phyloP scores from a whole-genome alignment of 2,888 invertebrate species.

The Aphidoletes aphidimyza region DNA sequence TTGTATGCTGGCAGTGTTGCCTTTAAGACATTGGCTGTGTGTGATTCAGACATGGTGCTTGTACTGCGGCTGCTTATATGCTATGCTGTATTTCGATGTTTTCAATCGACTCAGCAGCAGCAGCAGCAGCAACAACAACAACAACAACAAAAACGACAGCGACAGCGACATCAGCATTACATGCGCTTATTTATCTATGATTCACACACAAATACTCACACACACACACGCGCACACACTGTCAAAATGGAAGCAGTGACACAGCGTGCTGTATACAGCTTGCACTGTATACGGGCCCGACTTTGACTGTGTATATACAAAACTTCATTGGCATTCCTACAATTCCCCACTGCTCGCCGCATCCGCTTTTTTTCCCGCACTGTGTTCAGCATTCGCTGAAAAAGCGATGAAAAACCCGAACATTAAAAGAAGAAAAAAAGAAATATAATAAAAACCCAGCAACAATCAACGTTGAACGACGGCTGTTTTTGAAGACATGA shows the following conservation, averaged over 20 bases:
- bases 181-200: slow-evolving; percentile 46
- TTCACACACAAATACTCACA: neutral
- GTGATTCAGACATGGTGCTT: neutral
- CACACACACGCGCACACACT: neutral
- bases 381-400: neutral
- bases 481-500: slow-evolving; percentile 43
- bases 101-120: too few species aligned
- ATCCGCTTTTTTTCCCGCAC: neutral
- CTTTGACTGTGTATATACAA: neutral
- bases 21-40: slow-evolving; percentile 16
- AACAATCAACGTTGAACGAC: neutral
- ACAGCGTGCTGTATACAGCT: neutral
- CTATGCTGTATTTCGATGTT: slow-evolving; percentile 1
- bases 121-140: too few species aligned
- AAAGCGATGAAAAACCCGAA: neutral
- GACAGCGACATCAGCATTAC: neutral
- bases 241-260: too few species aligned
- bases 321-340: slow-evolving; percentile 6
- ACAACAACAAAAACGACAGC: too few species aligned
- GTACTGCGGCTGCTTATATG: neutral
- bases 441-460: neutral
- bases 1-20: slow-evolving; percentile 32
- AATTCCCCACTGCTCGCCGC: slow-evolving; percentile 27
- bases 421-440: neutral
- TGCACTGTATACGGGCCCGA: neutral